Percentiles rank a stretch among this genome's conserved stretches.
These are phyloP conservation scores for Chondrosia reniformis DNA, from an alignment of 37 sponge, comb jelly and placozoan genomes.

Conservation along the genomic window DNA sequence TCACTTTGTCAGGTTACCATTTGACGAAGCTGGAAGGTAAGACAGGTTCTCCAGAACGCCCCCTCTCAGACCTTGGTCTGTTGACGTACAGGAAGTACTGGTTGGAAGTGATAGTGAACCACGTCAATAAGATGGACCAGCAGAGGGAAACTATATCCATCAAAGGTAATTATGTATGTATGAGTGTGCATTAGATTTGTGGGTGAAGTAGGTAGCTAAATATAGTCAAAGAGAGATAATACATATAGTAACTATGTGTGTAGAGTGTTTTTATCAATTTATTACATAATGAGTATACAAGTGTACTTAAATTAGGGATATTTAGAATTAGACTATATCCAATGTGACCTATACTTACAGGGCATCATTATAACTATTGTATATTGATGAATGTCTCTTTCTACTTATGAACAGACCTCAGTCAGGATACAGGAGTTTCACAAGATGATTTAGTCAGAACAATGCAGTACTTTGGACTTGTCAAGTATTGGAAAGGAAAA, in stretches of 20 bases:
- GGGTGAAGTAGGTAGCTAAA: no score
- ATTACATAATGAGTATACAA: no score
- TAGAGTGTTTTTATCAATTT: no score
- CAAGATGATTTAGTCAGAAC: slow-evolving; percentile 91
- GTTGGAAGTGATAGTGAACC: slow-evolving; percentile 75
- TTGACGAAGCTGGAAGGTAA: slow-evolving; percentile 57
- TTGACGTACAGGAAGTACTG: slow-evolving; percentile 96
- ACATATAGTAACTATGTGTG: no score
- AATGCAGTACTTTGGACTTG: slow-evolving; percentile 80
- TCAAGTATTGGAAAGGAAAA: slow-evolving; percentile 96
- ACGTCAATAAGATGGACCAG: slow-evolving; percentile 25
- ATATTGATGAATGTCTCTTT: no score
- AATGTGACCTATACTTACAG: no score
- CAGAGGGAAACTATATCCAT: slow-evolving; percentile 53
- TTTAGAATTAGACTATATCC: no score
- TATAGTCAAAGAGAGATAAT: no score
- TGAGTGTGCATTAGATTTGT: no score
- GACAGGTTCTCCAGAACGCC: slow-evolving; percentile 94
- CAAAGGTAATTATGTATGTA: slow-evolving; percentile 86
- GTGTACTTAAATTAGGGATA: no score
- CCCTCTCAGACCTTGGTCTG: slow-evolving; percentile 96
- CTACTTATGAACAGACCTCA: slow-evolving; percentile 73
- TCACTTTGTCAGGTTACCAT: slow-evolving; percentile 68
- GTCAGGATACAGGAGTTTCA: slow-evolving; percentile 68
- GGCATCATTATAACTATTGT: no score